Evolutionary conservation across 1,140 invertebrate species (phyloP), one percentile per base, ranked within the genome.

Genomic region (Antheraea mylitta): DNA sequence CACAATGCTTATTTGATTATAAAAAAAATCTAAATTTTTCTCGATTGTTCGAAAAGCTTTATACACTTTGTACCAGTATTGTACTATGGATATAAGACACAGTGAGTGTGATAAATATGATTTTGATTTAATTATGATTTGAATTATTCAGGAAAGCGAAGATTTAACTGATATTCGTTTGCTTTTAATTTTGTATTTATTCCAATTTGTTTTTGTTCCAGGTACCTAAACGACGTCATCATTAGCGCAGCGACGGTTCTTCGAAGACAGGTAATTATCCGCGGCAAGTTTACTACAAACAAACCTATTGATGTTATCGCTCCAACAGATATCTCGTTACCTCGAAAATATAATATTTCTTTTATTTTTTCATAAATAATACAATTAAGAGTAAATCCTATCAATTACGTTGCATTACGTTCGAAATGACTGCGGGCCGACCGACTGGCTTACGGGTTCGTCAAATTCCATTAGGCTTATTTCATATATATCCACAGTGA

Each of bases 211-310:
- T 36, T 61, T 72, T 18, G 70, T 81, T 80, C 66, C 81, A 80
- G 80, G 82, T 82, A n/a, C n/a, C n/a, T n/a, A 82, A 82, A 80
- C 70, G 3, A 13, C 11, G 69, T 22, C 67, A 72, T 80, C 75
- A 72, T 75, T 71, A 77, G 73, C 60, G 67, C 59, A 66, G 59
- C 62, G 64, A 64, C 64, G 66, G 69, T 72, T 68, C 70, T 38
- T 68, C 73, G 70, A 66, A 69, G 59, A 61, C 65, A 67, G 30
- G 64, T 61, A 18, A 22, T 61, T 78, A 74, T 74, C 66, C 70
- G 58, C 18, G 53, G 63, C 68, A 71, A 77, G 68, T 72, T 70
- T 64, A 68, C 63, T 63, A 67, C 66, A 68, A 77, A 75, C 71
- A 77, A 65, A 69, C 65, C 67, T 73, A 74, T 73, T 74, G 69